Evolutionary conservation across 2,113 vertebrate species (phyloP).

Genomic region (Pituophis catenifer): DNA sequence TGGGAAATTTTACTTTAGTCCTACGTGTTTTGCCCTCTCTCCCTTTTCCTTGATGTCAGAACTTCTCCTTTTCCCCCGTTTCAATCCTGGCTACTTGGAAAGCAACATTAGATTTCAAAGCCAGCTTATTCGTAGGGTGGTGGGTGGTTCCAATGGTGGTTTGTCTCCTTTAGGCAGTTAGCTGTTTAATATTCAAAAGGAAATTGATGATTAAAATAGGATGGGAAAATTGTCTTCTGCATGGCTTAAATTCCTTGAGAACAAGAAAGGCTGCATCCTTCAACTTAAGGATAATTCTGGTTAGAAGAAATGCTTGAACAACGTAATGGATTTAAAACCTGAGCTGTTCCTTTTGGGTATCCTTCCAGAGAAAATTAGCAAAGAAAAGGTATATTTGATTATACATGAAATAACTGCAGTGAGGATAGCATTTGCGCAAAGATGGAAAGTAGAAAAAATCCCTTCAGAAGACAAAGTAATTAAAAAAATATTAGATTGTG

Average conservation of each 20-base stretch:
- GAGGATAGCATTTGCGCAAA: too few relatives aligned
- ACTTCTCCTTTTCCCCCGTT: too few relatives aligned
- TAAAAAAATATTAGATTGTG: too few relatives aligned
- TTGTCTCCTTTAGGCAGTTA: not conserved
- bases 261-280: not conserved
- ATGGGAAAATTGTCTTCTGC: not conserved
- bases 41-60: not conserved
- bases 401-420: too few relatives aligned
- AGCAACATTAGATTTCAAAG: not conserved
- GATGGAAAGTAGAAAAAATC: too few relatives aligned
- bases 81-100: not conserved
- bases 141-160: not conserved
- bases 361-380: too few relatives aligned
- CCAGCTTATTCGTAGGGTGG: not conserved
- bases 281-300: not conserved
- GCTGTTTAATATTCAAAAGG: not conserved
- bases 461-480: too few relatives aligned
- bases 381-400: too few relatives aligned
- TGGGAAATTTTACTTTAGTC: not conserved
- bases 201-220: fast-evolving
- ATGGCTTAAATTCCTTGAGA: not conserved
- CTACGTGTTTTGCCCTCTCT: not conserved
- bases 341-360: too few relatives aligned
- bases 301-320: too few relatives aligned
- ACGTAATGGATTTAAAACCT: too few relatives aligned